Conservation (phyloP, 1,140 invertebrate genomes). For the Euura saliciscinereae region DNA sequence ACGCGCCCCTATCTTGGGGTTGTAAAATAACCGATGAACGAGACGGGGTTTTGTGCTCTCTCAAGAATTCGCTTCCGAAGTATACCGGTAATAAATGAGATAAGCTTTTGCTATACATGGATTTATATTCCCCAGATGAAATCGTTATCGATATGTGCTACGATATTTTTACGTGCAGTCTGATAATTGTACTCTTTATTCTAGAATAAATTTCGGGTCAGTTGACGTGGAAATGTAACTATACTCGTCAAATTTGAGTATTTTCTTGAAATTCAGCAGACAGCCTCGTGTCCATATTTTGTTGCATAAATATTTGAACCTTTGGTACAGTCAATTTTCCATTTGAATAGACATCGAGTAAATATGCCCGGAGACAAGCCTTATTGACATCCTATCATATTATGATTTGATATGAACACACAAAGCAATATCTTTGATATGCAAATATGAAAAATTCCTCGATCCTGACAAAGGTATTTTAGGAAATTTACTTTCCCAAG, state of each 20-base stretch:
- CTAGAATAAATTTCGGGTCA: no score
- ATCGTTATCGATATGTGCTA: conserved; percentile 43
- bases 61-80: conserved; percentile 24
- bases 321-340: not conserved
- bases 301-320: conserved; percentile 9
- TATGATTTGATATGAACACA: conserved; percentile 54
- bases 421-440: conserved; percentile 50
- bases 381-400: conserved; percentile 44
- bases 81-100: conserved; percentile 50
- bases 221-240: no score
- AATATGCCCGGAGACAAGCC: conserved; percentile 29
- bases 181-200: no score
- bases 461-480: not conserved
- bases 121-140: conserved; percentile 16
- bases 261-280: no score
- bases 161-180: not conserved
- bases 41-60: conserved; percentile 33
- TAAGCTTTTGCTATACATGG: conserved; percentile 35
- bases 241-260: no score
- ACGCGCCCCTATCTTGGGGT: conserved; percentile 51
- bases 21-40: conserved; percentile 60
- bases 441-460: conserved; percentile 50
- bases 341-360: not conserved
- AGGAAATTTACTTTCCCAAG: no score
- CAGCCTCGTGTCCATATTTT: not conserved